A percentile compares a stretch with the other conserved stretches of the same genome.
These are phyloP conservation scores for Illadopsis cleaveri DNA, from an alignment of 2,113 vertebrate species.

Conservation along the genomic window DNA sequence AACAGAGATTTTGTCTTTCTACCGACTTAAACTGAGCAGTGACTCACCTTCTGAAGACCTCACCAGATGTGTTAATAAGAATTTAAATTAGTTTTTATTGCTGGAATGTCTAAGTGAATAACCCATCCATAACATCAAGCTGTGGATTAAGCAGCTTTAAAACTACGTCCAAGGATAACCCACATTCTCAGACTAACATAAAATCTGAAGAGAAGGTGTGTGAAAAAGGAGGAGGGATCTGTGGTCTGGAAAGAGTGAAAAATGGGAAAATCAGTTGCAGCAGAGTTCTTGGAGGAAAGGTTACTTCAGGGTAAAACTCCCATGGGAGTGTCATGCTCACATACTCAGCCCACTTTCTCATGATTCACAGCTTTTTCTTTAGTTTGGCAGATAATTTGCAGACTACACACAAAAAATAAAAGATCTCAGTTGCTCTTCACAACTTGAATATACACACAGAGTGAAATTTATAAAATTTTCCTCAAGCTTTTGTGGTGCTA, in stretches of 20 bases:
- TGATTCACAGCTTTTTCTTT: conserved; percentile 9
- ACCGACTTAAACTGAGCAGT: not conserved
- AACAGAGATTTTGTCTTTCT: not conserved
- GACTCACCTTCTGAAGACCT: not conserved
- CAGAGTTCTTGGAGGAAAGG: not conserved
- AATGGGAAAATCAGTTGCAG: not conserved
- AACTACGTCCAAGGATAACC: not conserved
- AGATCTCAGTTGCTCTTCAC: not conserved
- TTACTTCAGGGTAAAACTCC: not conserved
- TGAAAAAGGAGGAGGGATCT: not conserved
- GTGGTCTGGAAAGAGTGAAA: not conserved
- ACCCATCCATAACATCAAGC: not conserved
- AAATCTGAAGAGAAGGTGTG: not conserved
- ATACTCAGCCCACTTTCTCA: not conserved
- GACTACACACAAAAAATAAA: not conserved
- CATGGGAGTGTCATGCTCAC: not conserved
- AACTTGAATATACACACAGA: not conserved
- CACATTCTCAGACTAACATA: not conserved
- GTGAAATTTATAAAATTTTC: not conserved
- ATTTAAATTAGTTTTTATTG: not conserved
- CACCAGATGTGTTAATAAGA: not conserved
- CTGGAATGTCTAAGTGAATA: not conserved
- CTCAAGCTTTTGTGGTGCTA: not conserved
- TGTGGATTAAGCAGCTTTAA: not conserved
- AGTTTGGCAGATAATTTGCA: not conserved